phyloP scores from a whole-genome alignment of 2,888 invertebrate species.

The Papilio protenor region DNA sequence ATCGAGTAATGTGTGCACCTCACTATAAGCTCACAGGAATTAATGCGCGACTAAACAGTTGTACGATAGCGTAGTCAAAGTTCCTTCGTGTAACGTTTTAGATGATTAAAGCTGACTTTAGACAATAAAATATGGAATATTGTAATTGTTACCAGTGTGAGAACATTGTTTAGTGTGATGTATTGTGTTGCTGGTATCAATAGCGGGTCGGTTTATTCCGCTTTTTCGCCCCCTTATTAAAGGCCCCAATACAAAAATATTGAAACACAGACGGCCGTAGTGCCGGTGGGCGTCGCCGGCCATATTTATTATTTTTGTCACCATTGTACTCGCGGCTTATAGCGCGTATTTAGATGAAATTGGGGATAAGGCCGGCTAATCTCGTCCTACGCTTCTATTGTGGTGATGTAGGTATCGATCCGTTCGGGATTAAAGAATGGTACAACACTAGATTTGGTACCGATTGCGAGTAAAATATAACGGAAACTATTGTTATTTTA shows the following conservation, averaged over 20 bases:
- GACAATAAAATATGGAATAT: background rate
- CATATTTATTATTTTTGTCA: constrained; percentile 84
- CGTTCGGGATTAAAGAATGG: constrained; percentile 51
- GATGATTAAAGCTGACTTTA: background rate
- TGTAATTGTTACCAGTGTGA: constrained; percentile 8
- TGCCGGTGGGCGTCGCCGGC: constrained; percentile 67
- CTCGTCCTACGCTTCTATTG: constrained; percentile 68
- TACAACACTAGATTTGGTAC: constrained; percentile 22
- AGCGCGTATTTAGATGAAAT: constrained; percentile 83
- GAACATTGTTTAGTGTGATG: constrained; percentile 19
- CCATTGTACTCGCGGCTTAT: constrained; percentile 76
- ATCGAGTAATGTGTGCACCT: too few relatives aligned
- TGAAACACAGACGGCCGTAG: constrained; percentile 67
- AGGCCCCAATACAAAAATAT: constrained; percentile 77
- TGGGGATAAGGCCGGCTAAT: constrained; percentile 81
- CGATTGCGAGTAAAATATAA: background rate
- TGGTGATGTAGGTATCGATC: constrained; percentile 69
- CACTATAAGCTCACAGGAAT: too few relatives aligned
- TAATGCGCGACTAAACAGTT: too few relatives aligned
- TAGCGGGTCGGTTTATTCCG: constrained; percentile 72
- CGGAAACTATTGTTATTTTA: background rate
- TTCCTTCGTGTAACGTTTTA: background rate
- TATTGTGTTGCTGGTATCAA: constrained; percentile 59
- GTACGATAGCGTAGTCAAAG: too few relatives aligned
- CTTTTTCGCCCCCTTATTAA: constrained; percentile 70